Base-by-base conservation (phyloP, 2,797 vertebrate species). In the Spinibarbus caldwelli region DNA sequence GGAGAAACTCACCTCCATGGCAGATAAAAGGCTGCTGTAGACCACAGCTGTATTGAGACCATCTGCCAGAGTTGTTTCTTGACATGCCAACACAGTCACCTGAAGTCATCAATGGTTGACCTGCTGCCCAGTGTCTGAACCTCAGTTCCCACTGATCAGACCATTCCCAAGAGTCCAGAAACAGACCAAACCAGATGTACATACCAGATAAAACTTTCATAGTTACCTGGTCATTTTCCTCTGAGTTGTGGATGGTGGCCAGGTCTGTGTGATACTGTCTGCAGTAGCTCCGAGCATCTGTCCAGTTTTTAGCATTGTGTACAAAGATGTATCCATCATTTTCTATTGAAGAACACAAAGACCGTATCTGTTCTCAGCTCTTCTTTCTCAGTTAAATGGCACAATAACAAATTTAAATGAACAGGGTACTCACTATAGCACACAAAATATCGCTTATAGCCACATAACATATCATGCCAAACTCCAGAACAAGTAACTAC, bases 231-330 rank as follows among this genome's bases (percentile, higher is more conserved):
- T 64, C 9, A n/a, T 84, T 26, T 21, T 85, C 77, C 49, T 21
- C 47, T 3, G 26, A 66, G 29, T n/a, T 83, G 31, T 43, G 59
- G n/a, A 88, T 77, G 11, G 59, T 43, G 17, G 68, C 6, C 38
- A 87, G 57, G 10, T 79, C 83, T 12, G 83, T 49, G 41, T 85
- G 17, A n/a, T 72, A 8, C 64, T 85, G 31, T 80, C 77, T 80
- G 68, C 86, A 85, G 84, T 82, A 78, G 15, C 45, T 84, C 64
- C 81, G 84, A 67, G 87, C 87, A 31, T 41, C 38, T 9, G 8
- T 41, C 38, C 38, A 41, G 38, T 0, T 41, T 41, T 41, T 41
- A 41, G 38, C 38, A 41, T 2, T 23, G 0, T 5, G 0, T 26
- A 81, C 21, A 2, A 54, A 1, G 17, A 49, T 31, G 72, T 78